phyloP scores from a whole-genome alignment of 2,797 vertebrate species.

The Chelon auratus region DNA sequence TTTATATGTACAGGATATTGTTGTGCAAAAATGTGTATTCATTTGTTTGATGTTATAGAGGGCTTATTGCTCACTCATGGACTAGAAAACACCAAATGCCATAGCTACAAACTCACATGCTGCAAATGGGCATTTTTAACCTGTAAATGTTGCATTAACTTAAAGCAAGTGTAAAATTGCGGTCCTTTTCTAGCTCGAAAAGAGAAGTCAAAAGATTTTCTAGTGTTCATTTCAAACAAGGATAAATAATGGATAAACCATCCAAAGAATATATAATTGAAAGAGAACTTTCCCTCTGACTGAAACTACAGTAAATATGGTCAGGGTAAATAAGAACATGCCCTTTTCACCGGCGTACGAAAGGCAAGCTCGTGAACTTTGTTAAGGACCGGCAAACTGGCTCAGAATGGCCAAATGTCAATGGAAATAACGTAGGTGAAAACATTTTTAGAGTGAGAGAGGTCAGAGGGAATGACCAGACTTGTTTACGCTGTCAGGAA shows the following conservation, averaged over 20 bases:
- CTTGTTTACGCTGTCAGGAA: not conserved
- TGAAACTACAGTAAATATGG: not conserved
- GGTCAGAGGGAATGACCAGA: not conserved
- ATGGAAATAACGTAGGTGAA: not conserved
- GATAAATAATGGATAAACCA: not conserved
- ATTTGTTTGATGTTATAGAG: constrained; percentile 1
- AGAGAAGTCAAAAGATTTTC: not conserved
- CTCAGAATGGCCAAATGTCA: not conserved
- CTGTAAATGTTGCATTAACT: not conserved
- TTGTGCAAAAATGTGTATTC: not conserved
- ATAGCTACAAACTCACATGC: not conserved
- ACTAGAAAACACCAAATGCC: not conserved
- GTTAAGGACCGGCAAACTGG: not conserved
- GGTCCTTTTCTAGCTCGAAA: not conserved
- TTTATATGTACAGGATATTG: not conserved
- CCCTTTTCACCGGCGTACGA: not conserved
- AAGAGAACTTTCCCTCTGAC: constrained; percentile 6
- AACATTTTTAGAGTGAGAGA: not conserved
- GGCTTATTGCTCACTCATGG: not conserved
- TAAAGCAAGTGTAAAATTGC: not conserved
- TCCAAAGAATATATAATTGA: not conserved
- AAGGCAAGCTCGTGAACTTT: constrained; percentile 2
- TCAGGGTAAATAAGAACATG: not conserved
- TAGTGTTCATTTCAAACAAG: not conserved
- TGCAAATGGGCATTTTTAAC: not conserved